Percentiles rank a stretch among this genome's conserved stretches.
phyloP scores from a whole-genome alignment of 30 jellyfish, hydroid and myxozoan genomes.

The Hydractinia symbiolongicarpus region DNA sequence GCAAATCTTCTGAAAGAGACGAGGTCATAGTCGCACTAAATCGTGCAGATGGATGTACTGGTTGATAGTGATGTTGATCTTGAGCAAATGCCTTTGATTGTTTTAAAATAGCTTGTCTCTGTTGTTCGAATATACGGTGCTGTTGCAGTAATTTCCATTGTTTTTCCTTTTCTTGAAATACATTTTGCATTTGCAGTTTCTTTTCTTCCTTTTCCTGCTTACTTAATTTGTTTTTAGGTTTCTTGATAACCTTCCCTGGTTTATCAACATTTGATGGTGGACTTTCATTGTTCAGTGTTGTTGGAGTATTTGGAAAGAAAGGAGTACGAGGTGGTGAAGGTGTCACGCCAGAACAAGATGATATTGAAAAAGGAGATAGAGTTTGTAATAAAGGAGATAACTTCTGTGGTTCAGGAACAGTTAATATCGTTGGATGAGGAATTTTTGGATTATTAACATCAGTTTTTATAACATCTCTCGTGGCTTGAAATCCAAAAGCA shows the following conservation, averaged over 20 bases:
- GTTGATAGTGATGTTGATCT: conserved; percentile 3
- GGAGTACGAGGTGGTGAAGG: conserved; percentile 81
- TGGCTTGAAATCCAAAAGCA: no score
- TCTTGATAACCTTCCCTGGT: conserved; percentile 45
- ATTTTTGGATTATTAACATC: no score
- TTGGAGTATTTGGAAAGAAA: conserved; percentile 39
- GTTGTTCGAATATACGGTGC: conserved; percentile 73
- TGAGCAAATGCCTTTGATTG: conserved; percentile 5
- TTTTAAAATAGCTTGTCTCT: conserved; percentile 36
- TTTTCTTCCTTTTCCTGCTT: conserved; percentile 60
- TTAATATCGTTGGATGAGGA: conserved; percentile 11
- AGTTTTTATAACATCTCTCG: no score
- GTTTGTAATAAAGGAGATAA: conserved; percentile 35
- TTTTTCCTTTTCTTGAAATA: conserved; percentile 62
- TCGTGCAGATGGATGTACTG: conserved; percentile 27
- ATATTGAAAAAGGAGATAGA: conserved; percentile 18
- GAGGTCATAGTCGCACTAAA: conserved; percentile 28
- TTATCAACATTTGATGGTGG: conserved; percentile 20
- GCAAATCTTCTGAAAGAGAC: conserved; percentile 20
- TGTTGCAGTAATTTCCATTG: conserved; percentile 75
- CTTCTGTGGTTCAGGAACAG: conserved; percentile 38
- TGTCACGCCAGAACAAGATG: conserved; percentile 49
- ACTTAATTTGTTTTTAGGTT: neutral
- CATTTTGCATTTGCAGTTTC: conserved; percentile 34
- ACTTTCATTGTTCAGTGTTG: conserved; percentile 14